phyloP scores from a whole-genome alignment of 2,113 vertebrate genomes.

The Microtus richardsoni region DNA sequence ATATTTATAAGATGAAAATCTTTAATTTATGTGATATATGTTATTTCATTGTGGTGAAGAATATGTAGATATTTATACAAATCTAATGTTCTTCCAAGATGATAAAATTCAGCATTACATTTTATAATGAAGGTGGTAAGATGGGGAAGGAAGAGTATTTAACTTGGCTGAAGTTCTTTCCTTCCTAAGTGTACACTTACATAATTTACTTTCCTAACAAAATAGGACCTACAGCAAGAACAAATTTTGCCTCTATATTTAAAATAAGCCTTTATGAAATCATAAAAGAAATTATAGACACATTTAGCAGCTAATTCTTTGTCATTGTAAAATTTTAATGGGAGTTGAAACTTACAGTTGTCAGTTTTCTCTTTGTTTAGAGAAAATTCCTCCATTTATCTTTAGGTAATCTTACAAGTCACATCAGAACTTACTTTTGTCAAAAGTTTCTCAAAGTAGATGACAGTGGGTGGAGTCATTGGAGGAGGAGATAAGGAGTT shows the following conservation, averaged over 20 bases:
- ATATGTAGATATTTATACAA: slow-evolving; percentile 14
- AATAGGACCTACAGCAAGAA: slow-evolving; percentile 5
- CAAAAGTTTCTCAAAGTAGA: slow-evolving; percentile 13
- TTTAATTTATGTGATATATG: slow-evolving; percentile 1
- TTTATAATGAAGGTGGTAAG: slow-evolving; percentile 49
- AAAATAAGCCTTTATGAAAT: slow-evolving; percentile 70
- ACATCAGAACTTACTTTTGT: background rate
- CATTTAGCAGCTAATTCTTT: slow-evolving; percentile 29
- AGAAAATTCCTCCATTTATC: slow-evolving; percentile 7
- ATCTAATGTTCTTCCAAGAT: background rate
- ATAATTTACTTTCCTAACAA: slow-evolving; percentile 22
- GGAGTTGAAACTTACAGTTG: background rate
- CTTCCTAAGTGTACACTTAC: slow-evolving; percentile 45
- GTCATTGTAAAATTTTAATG: slow-evolving; percentile 15
- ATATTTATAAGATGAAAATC: slow-evolving; percentile 34
- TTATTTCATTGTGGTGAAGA: slow-evolving; percentile 54
- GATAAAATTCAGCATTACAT: slow-evolving; percentile 30
- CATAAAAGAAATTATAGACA: slow-evolving; percentile 53
- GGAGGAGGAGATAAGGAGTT: no score
- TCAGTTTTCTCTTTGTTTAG: slow-evolving; percentile 21
- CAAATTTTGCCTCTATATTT: slow-evolving; percentile 59
- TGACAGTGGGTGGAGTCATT: background rate
- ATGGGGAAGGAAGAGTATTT: slow-evolving; percentile 42
- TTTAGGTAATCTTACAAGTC: slow-evolving; percentile 14
- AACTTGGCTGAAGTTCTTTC: slow-evolving; percentile 64